These are phyloP conservation scores for Meriones unguiculatus DNA, from an alignment of 2,113 vertebrate species.

Conservation along the genomic window DNA sequence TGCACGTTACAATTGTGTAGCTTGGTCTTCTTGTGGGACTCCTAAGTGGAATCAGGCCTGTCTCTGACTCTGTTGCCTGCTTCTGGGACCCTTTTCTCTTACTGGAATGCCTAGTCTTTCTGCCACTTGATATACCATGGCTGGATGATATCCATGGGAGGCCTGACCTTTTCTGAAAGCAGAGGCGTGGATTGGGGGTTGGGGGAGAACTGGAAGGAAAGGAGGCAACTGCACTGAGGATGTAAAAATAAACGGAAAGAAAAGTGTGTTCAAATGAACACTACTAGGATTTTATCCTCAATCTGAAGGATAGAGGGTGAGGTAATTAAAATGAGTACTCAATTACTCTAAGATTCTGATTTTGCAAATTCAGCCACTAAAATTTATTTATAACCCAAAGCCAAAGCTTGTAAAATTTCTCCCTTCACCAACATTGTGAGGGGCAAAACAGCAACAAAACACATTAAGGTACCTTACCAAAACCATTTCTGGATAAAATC, in stretches of 20 bases:
- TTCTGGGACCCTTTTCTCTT: not conserved
- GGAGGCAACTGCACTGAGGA: no score
- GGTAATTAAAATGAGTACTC: conserved; percentile 48
- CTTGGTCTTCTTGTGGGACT: not conserved
- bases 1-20: not conserved
- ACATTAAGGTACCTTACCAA: not conserved
- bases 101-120: not conserved
- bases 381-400: conserved; percentile 45
- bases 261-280: conserved; percentile 34
- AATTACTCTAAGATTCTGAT: not conserved
- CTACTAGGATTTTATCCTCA: conserved; percentile 4
- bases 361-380: conserved; percentile 17
- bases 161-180: not conserved
- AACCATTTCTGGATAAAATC: not conserved
- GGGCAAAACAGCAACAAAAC: not conserved
- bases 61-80: not conserved
- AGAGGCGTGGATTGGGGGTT: not conserved
- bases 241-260: not conserved
- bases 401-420: not conserved
- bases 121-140: not conserved
- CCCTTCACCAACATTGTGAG: not conserved
- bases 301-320: not conserved
- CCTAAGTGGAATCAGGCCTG: not conserved
- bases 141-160: not conserved
- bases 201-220: not conserved